Conservation (phyloP, 2,888 invertebrate genomes). For the Sarcophaga subvicina region DNA sequence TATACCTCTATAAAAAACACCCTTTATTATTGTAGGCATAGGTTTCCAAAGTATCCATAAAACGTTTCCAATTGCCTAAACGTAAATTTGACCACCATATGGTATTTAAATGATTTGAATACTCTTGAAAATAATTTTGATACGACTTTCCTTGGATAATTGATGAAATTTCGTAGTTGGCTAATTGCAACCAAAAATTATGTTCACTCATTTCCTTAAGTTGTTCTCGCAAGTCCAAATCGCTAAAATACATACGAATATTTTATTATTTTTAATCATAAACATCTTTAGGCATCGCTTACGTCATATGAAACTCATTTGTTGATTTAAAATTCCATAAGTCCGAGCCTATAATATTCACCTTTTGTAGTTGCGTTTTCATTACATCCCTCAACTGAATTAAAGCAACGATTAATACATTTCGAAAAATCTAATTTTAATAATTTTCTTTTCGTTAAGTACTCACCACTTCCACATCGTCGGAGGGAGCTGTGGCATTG, state of each 20-base stretch:
- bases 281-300: not conserved
- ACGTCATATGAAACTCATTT: slow-evolving; percentile 25
- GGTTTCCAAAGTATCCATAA: slow-evolving; percentile 55
- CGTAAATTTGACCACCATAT: slow-evolving; percentile 68
- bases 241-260: not conserved
- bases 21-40: slow-evolving; percentile 44
- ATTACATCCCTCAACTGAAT: slow-evolving; percentile 33
- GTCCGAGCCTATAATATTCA: slow-evolving; percentile 13
- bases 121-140: slow-evolving; percentile 42
- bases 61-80: slow-evolving; percentile 64
- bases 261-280: not conserved
- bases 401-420: no score
- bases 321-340: slow-evolving; percentile 13
- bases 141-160: slow-evolving; percentile 43
- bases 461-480: slow-evolving; percentile 20
- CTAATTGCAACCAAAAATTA: slow-evolving; percentile 47
- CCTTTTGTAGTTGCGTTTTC: slow-evolving; percentile 5
- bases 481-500: slow-evolving; percentile 8
- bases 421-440: no score
- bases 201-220: not conserved
- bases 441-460: no score
- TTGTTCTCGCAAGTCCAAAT: slow-evolving; percentile 5
- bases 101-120: slow-evolving; percentile 46
- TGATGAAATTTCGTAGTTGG: slow-evolving; percentile 40
- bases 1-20: no score